These are phyloP conservation scores for Mimas tiliae DNA, from an alignment of 2,888 invertebrate species.

Conservation along the genomic window DNA sequence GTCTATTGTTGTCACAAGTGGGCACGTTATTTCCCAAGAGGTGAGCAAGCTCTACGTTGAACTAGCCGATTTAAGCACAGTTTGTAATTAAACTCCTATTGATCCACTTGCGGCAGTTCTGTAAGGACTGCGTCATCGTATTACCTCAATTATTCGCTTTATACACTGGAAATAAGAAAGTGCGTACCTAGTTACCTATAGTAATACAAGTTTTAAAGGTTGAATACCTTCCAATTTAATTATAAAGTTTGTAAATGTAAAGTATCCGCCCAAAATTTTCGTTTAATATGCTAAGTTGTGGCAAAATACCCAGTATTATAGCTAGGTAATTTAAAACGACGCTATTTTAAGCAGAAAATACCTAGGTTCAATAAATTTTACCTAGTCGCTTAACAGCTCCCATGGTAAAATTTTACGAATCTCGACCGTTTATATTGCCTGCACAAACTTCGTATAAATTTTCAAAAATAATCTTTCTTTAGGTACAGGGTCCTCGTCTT, in stretches of 20 bases:
- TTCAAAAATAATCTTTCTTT: too few species aligned
- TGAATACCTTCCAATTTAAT: slow-evolving; percentile 1
- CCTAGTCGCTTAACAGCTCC: neutral
- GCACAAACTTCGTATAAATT: neutral
- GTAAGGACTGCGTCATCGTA: slow-evolving; percentile 28
- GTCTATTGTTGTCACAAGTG: slow-evolving; percentile 42
- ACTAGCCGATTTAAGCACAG: slow-evolving; percentile 49
- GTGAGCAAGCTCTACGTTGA: slow-evolving; percentile 43
- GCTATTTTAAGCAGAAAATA: slow-evolving; percentile 9
- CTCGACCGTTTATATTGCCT: neutral
- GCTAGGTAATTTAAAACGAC: slow-evolving; percentile 7
- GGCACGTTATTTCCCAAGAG: slow-evolving; percentile 61
- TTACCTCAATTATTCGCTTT: neutral
- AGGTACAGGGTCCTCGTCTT: too few species aligned
- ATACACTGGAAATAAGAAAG: slow-evolving; percentile 6
- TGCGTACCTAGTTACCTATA: neutral
- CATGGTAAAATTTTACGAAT: neutral
- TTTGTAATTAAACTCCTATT: slow-evolving; percentile 54
- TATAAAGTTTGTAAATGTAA: slow-evolving; percentile 2
- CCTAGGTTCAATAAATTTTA: neutral
- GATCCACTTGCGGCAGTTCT: slow-evolving; percentile 1
- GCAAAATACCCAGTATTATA: slow-evolving; percentile 9
- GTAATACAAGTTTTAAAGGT: neutral
- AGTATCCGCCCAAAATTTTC: slow-evolving; percentile 3
- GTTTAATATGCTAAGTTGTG: slow-evolving; percentile 6